A percentile compares a stretch with the other conserved stretches of the same genome.
These are phyloP conservation scores for Alethe castanea DNA, from an alignment of 2,113 vertebrate genomes.

Conservation along the genomic window DNA sequence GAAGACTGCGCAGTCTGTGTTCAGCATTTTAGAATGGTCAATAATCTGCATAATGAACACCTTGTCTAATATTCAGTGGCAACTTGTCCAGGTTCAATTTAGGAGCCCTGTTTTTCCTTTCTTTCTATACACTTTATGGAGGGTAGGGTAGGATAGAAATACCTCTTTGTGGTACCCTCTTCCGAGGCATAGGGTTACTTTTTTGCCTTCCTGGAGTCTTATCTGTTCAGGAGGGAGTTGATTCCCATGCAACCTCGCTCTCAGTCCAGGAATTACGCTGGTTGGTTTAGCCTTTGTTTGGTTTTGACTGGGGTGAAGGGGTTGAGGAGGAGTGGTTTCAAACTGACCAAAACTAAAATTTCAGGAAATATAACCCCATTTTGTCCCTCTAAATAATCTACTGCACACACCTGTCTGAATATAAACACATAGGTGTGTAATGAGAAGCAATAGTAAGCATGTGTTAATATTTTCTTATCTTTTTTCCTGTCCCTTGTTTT, in stretches of 20 bases:
- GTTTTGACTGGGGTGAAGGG: accelerated
- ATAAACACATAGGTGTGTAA: neutral
- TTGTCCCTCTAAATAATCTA: neutral
- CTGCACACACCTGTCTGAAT: neutral
- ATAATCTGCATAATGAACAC: neutral
- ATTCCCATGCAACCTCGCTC: neutral
- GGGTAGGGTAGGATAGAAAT: neutral
- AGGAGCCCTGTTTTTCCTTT: neutral
- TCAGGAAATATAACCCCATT: neutral
- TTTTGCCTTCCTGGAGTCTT: neutral
- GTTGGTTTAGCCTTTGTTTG: neutral
- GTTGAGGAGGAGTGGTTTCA: neutral
- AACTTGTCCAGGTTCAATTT: neutral
- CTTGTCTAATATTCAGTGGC: neutral
- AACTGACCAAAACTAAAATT: neutral
- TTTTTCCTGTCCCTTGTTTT: neutral
- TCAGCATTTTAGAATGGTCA: neutral
- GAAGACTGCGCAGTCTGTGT: neutral
- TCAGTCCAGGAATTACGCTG: neutral
- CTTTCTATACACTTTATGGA: too few relatives aligned
- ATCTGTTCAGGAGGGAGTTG: neutral
- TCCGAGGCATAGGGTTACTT: neutral
- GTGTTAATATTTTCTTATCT: neutral
- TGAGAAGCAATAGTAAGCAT: neutral
- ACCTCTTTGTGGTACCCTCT: neutral